Percentiles rank a stretch among this genome's conserved stretches.
Conservation (phyloP, 2,888 invertebrate genomes). For the Acronicta leporina region DNA sequence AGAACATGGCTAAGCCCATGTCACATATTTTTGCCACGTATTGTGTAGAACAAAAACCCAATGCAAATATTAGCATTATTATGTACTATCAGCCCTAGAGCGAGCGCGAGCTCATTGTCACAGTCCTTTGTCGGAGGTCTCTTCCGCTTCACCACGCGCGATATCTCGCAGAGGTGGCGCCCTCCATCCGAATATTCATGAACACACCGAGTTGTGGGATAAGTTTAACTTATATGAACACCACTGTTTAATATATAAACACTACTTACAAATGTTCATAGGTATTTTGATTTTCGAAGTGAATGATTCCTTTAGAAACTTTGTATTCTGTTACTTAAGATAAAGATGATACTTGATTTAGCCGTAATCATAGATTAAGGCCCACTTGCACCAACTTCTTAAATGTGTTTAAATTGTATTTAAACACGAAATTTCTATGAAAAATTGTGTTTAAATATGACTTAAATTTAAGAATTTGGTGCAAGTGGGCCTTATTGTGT, state of each 20-base stretch:
- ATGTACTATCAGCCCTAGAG: slow-evolving; percentile 68
- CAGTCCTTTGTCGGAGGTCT: slow-evolving; percentile 85
- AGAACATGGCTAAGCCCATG: slow-evolving; percentile 60
- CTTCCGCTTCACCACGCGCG: slow-evolving; percentile 84
- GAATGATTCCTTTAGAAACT: slow-evolving; percentile 14
- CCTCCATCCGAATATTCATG: slow-evolving; percentile 75
- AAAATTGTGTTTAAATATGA: no score
- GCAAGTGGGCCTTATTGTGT: no score
- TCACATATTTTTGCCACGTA: slow-evolving; percentile 45
- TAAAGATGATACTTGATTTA: no score
- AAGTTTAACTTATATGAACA: slow-evolving; percentile 57
- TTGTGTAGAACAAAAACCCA: slow-evolving; percentile 54
- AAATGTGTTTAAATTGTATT: no score
- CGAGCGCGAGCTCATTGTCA: slow-evolving; percentile 75
- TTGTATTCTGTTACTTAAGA: background rate
- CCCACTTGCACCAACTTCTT: no score
- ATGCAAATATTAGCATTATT: slow-evolving; percentile 63
- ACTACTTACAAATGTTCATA: slow-evolving; percentile 13
- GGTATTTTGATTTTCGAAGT: slow-evolving; percentile 1
- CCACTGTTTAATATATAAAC: slow-evolving; percentile 28
- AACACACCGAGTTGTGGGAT: slow-evolving; percentile 62
- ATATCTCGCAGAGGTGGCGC: slow-evolving; percentile 75
- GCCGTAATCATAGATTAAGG: no score
- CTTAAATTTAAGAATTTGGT: no score
- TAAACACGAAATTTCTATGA: no score